Conservation (phyloP, 2,888 invertebrate genomes). For the Papilio gigon region DNA sequence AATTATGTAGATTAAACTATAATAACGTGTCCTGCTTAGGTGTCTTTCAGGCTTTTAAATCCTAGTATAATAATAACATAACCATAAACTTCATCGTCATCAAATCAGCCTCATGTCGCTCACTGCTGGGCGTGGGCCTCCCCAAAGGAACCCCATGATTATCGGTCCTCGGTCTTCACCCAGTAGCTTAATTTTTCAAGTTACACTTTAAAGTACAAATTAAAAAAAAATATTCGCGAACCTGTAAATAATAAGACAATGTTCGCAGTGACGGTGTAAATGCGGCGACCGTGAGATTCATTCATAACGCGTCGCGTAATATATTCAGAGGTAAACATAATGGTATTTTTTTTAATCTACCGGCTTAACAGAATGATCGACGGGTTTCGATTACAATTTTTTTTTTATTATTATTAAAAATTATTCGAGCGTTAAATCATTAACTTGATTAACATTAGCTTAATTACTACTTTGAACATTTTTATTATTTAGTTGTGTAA, state of each 20-base stretch:
- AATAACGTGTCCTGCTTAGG: too few species aligned
- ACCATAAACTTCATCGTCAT: too few species aligned
- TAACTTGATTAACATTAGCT: neutral
- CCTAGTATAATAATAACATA: too few species aligned
- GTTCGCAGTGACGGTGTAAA: slow-evolving; percentile 47
- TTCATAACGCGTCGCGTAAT: slow-evolving; percentile 52
- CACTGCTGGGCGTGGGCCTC: too few species aligned
- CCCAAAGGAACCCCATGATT: too few species aligned
- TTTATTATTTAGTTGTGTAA: too few species aligned
- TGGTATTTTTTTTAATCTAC: slow-evolving; percentile 49
- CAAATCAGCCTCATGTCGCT: too few species aligned
- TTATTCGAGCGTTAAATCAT: slow-evolving; percentile 12
- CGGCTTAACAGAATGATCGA: slow-evolving; percentile 46
- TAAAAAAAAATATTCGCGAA: neutral
- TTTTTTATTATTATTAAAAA: slow-evolving; percentile 1
- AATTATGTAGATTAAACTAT: too few species aligned
- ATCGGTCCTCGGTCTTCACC: too few species aligned
- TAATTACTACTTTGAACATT: too few species aligned
- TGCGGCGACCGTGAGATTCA: slow-evolving; percentile 51
- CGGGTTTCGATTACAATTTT: slow-evolving; percentile 35
- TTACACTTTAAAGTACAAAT: too few species aligned
- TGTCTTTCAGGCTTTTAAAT: too few species aligned
- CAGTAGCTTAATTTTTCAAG: neutral
- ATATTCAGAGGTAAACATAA: slow-evolving; percentile 50
- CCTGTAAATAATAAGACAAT: neutral